phyloP scores from a whole-genome alignment of 2,797 vertebrate genomes.

The Pipistrellus pygmaeus region DNA sequence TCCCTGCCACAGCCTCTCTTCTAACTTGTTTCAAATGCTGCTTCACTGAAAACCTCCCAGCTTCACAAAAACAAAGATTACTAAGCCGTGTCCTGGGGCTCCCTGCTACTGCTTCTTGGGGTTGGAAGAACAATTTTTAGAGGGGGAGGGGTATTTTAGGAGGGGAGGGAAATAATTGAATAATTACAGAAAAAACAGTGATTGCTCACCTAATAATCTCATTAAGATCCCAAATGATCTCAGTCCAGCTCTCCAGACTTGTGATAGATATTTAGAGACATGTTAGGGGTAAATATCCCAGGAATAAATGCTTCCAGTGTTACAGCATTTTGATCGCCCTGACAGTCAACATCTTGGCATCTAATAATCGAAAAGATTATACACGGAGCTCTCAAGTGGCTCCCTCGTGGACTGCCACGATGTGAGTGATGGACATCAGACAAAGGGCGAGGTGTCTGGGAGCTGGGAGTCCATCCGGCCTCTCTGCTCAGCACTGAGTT shows the following conservation, averaged over 20 bases:
- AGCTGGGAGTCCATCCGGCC: not conserved
- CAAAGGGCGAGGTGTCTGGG: not conserved
- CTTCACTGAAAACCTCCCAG: constrained; percentile 75
- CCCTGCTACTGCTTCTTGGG: constrained; percentile 46
- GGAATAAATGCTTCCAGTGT: not conserved
- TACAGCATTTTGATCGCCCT: not conserved
- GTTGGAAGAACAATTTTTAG: not conserved
- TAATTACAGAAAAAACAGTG: not conserved
- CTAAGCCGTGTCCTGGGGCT: constrained; percentile 39
- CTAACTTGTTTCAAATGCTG: constrained; percentile 71
- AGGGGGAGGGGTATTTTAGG: not conserved
- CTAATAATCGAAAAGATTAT: constrained; percentile 3
- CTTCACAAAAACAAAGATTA: constrained; percentile 59
- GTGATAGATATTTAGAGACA: not conserved
- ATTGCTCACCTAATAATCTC: not conserved
- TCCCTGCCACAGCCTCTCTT: constrained; percentile 65
- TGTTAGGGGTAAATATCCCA: not conserved
- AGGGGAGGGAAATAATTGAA: not conserved
- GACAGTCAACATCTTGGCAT: not conserved
- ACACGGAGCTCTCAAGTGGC: not conserved
- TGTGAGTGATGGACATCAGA: not conserved
- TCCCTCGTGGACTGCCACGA: not conserved
- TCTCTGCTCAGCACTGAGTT: not conserved
- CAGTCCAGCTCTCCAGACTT: not conserved
- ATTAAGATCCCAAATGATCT: not conserved